Evolutionary conservation across 2,888 invertebrate genomes (phyloP).

Genomic region (Lasioglossum morio): DNA sequence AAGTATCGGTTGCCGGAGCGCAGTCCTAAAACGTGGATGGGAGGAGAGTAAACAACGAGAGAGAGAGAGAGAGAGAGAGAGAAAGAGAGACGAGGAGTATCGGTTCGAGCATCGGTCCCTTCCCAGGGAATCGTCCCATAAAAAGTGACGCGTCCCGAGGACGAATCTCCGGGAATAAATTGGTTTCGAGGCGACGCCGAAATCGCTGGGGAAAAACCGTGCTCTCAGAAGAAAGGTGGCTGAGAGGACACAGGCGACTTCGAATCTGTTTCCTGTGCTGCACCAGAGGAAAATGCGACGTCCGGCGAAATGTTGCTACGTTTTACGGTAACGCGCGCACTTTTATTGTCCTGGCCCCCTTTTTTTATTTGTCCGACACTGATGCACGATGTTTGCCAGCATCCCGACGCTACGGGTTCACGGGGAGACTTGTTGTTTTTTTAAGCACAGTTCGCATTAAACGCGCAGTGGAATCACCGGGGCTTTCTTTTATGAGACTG

Average conservation of each 20-base stretch:
- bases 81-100: background rate
- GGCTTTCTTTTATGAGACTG: background rate
- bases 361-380: background rate
- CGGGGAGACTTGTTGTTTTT: background rate
- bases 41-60: background rate
- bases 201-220: background rate
- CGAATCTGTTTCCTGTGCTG: constrained; percentile 16
- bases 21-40: background rate
- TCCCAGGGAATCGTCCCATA: background rate
- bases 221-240: background rate
- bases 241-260: constrained; percentile 14
- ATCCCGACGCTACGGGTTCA: background rate
- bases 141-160: constrained; percentile 27
- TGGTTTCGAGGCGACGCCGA: background rate
- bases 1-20: background rate
- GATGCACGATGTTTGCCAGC: background rate
- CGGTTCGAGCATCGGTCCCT: background rate
- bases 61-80: background rate
- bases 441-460: background rate
- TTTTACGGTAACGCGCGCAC: constrained; percentile 65
- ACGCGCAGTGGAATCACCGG: background rate
- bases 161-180: background rate
- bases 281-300: constrained; percentile 54
- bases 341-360: background rate
- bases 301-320: constrained; percentile 40